These are phyloP conservation scores for Hydrochoerus hydrochaeris DNA, from an alignment of 2,113 vertebrate genomes.

Conservation along the genomic window DNA sequence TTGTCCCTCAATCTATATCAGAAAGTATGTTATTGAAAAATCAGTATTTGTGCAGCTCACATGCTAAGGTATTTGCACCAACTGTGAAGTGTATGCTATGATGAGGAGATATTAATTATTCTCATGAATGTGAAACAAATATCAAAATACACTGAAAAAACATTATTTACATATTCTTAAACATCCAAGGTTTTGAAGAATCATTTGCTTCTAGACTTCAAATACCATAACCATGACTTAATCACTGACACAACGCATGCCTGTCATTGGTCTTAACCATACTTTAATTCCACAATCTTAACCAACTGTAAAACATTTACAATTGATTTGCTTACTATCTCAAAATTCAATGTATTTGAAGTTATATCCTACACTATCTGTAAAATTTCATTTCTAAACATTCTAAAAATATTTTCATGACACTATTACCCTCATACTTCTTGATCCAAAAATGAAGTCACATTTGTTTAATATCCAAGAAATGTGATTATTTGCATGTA, in stretches of 20 bases:
- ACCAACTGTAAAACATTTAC: neutral
- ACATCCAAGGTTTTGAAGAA: neutral
- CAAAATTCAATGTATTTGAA: neutral
- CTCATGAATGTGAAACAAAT: neutral
- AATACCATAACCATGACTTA: neutral
- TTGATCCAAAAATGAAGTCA: neutral
- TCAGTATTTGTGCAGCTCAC: too few species aligned
- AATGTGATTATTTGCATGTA: neutral
- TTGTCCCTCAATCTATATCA: neutral
- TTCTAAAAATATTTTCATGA: neutral
- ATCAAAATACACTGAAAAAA: neutral
- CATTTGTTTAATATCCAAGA: neutral
- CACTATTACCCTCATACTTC: neutral
- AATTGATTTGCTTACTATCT: neutral
- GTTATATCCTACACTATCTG: rapidly evolving
- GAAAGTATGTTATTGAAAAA: neutral
- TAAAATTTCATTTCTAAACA: neutral
- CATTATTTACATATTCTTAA: neutral
- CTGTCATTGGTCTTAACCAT: neutral
- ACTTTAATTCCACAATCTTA: neutral
- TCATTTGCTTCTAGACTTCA: neutral
- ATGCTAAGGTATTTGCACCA: neutral
- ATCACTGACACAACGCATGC: neutral
- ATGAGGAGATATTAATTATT: neutral
- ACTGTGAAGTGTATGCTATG: neutral